Evolutionary conservation across 2,888 invertebrate genomes (phyloP), one percentile per base, ranked within the genome.

Genomic region (Leucophora obtusa): DNA sequence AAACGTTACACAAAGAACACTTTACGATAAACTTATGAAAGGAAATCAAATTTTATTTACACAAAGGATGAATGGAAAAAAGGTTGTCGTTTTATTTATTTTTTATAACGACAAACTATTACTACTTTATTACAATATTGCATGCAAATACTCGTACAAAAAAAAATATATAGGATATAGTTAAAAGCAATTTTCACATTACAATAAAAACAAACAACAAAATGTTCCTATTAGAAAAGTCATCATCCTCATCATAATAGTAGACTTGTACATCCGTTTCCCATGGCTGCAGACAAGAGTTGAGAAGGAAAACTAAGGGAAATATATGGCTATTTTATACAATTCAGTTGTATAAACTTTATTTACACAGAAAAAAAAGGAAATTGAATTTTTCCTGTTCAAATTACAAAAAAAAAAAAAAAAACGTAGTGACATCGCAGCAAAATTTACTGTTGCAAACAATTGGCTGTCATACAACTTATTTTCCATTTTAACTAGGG

Each of bases 341-440:
- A 21, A 28, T 24, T 56, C n/a, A 14, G 28, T 56, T 14, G 56
- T 56, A 47, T 14, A 47, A n/a, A 47, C 43, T 47, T n/a, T 38
- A 38, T 38, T 38, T 11, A 38, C 43, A 63, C 9, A 62, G 11
- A 10, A 15, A 71, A 60, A 54, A 56, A 71, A 60, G 60, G 62
- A 62, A 71, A 71, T 71, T 71, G 54, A 54, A 62, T 71, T 71
- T 70, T 71, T 71, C 62, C 71, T 71, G 53, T 71, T 38, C 60
- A 68, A 50, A 62, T 50, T 43, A 11, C 6, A 11, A 33, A 10
- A 35, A 28, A 28, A 28, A 28, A 28, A 28, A 28, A 7, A 1
- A 7, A 9, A 0, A 8, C 3, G 51, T 28, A 17, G 14, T 53
- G n/a, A n/a, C n/a, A n/a, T n/a, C n/a, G n/a, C n/a, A n/a, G n/a